Evolutionary conservation across 1,140 invertebrate species (phyloP), one percentile per base, ranked within the genome.

Genomic region (Trichoplusia ni): DNA sequence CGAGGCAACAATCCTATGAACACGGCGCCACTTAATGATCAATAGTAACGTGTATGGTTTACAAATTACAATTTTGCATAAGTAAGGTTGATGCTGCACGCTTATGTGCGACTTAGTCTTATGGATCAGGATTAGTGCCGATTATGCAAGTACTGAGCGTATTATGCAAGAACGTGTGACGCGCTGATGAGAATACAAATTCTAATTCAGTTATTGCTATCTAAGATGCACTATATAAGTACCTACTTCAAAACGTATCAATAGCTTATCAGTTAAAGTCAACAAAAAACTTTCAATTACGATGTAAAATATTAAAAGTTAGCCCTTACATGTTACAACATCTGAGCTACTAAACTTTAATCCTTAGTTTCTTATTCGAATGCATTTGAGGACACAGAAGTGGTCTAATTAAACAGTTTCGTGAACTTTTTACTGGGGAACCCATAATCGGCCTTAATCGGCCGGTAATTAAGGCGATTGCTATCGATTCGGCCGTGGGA

Each of bases 391-490:
- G 37, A 46, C 56, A 35, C 46, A 13, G 27, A 9, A 61, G 29
- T 49, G 58, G 58, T 61, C 31, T 61, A 49, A 61, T 61, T 61
- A 61, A 49, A 49, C 38, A 61, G 58, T 61, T 49, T 49, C 27
- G 21, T 61, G 42, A 33, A 35, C 25, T 59, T 61, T 61, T 61
- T 61, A 42, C 29, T 38, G 31, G 5, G 21, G 29, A 35, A 44
- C 21, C 58, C 58, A 49, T 61, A 61, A 61, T 61, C 58, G 58
- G 42, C 58, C 58, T 61, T 61, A 61, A 61, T 49, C 58, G 58
- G 31, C 11, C 23, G 21, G 44, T 61, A 61, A 61, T 61, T 49
- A 61, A 49, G 29, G 58, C 58, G 58, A 61, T 61, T 61, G 44
- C 44, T 42, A 49, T 61, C 42, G 42, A 38, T 47, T 47, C 33